Evolutionary conservation across 2,888 invertebrate species (phyloP).

Genomic region (Platycheirus rosarum): DNA sequence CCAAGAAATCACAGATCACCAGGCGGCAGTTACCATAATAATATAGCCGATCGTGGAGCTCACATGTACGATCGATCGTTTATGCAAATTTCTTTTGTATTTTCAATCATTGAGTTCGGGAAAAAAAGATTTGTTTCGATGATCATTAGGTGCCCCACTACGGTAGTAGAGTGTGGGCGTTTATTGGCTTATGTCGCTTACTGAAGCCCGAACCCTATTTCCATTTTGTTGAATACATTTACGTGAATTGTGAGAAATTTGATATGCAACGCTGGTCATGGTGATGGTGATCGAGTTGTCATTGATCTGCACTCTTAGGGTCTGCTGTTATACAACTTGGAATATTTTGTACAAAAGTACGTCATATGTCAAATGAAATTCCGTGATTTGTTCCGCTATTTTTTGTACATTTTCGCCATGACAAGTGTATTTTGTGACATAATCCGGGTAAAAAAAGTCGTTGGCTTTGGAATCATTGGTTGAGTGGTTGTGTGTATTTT

Average conservation of each 20-base stretch:
- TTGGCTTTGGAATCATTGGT: conserved; percentile 36
- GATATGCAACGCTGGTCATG: conserved; percentile 60
- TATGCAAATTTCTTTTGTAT: conserved; percentile 60
- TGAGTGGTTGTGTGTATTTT: conserved; percentile 36
- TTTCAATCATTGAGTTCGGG: conserved; percentile 7
- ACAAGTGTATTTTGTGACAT: conserved; percentile 62
- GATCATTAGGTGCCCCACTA: conserved; percentile 27
- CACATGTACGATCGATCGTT: conserved; percentile 49
- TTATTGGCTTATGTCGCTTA: conserved; percentile 25
- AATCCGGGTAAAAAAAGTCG: conserved; percentile 46
- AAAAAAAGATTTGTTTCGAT: conserved; percentile 33
- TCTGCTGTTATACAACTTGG: conserved; percentile 41
- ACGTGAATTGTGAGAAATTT: conserved; percentile 42
- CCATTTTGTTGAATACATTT: conserved; percentile 31
- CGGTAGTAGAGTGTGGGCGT: conserved; percentile 44
- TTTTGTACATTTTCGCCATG: conserved; percentile 37
- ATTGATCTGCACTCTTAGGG: conserved; percentile 48
- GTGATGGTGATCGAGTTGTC: conserved; percentile 60
- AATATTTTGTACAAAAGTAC: conserved; percentile 18
- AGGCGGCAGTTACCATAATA: conserved; percentile 6
- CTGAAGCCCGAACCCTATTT: conserved; percentile 11
- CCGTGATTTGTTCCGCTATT: conserved; percentile 57
- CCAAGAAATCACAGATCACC: conserved; percentile 49
- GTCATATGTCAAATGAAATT: conserved; percentile 21
- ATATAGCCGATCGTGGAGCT: conserved; percentile 12